Percentiles rank a stretch among this genome's conserved stretches.
Conservation (phyloP, 2,797 vertebrate species). For the Enteromius anoplus region DNA sequence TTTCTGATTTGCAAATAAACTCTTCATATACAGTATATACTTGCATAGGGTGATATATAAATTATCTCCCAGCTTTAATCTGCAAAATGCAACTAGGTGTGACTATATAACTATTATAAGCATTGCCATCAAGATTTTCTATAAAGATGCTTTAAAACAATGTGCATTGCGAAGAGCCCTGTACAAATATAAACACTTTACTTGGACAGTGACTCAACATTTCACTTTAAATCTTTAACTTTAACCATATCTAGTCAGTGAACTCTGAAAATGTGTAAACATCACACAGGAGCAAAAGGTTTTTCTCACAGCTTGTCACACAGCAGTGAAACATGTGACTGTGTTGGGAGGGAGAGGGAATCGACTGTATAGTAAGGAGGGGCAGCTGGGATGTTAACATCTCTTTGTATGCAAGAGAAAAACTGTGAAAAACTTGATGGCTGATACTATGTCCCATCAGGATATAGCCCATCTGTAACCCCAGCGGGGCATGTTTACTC, state of each 20-base stretch:
- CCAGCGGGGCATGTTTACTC: slow-evolving; percentile 37
- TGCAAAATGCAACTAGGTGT: neutral
- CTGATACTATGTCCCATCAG: slow-evolving; percentile 39
- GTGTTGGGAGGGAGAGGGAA: slow-evolving; percentile 23
- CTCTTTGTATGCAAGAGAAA: slow-evolving; percentile 40
- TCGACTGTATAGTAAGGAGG: slow-evolving; percentile 19
- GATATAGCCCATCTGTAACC: slow-evolving; percentile 35
- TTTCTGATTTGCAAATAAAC: too few relatives aligned
- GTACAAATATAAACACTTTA: neutral
- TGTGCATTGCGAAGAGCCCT: neutral
- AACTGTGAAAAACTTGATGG: slow-evolving; percentile 51
- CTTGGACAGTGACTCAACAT: neutral
- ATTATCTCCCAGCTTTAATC: neutral
- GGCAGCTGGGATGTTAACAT: slow-evolving; percentile 47
- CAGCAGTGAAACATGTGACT: slow-evolving; percentile 25
- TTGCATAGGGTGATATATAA: neutral
- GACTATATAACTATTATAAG: neutral
- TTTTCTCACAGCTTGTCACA: slow-evolving; percentile 5
- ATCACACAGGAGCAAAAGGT: slow-evolving; percentile 38
- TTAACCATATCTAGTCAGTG: neutral
- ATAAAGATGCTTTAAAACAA: neutral
- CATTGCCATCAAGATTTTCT: neutral
- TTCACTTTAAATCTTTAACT: neutral
- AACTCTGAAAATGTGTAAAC: slow-evolving; percentile 20
- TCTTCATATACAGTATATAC: neutral